A percentile compares a stretch with the other conserved stretches of the same genome.
phyloP scores from a whole-genome alignment of 2,113 vertebrate species.

The Toxostoma redivivum region DNA sequence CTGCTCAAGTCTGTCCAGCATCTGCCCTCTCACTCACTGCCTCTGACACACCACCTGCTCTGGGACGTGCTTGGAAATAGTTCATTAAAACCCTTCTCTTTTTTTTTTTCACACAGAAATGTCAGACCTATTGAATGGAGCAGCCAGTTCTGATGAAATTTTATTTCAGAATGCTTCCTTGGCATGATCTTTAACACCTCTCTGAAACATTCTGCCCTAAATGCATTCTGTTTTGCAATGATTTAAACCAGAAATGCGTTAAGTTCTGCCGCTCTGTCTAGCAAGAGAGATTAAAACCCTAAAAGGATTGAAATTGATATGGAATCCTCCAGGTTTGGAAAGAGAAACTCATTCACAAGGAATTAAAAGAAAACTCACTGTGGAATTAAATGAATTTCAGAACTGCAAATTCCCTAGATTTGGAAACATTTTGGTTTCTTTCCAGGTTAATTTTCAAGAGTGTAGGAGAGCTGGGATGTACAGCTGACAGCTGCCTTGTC shows the following conservation, averaged over 20 bases:
- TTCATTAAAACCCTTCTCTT: background rate
- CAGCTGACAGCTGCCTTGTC: constrained; percentile 58
- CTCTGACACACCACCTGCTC: background rate
- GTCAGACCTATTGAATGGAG: background rate
- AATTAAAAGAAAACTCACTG: constrained; percentile 35
- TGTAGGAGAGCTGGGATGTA: background rate
- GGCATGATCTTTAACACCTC: background rate
- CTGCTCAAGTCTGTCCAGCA: background rate
- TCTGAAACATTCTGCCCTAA: background rate
- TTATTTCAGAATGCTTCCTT: background rate
- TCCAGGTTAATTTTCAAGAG: constrained; percentile 38
- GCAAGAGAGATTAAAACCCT: constrained; percentile 21
- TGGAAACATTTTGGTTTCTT: constrained; percentile 42
- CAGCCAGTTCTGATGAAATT: background rate
- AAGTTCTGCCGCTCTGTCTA: background rate
- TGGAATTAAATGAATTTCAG: constrained; percentile 34
- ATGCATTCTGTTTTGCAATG: constrained; percentile 22
- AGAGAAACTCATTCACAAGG: constrained; percentile 10
- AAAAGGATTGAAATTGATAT: constrained; percentile 25
- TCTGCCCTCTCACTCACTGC: background rate
- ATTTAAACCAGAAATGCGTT: constrained; percentile 33
- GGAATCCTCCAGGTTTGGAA: constrained; percentile 43
- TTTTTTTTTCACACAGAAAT: background rate
- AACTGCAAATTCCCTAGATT: constrained; percentile 26
- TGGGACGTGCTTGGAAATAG: background rate